Evolutionary conservation across 2,113 vertebrate species (phyloP).

Genomic region (Phasianus colchicus): DNA sequence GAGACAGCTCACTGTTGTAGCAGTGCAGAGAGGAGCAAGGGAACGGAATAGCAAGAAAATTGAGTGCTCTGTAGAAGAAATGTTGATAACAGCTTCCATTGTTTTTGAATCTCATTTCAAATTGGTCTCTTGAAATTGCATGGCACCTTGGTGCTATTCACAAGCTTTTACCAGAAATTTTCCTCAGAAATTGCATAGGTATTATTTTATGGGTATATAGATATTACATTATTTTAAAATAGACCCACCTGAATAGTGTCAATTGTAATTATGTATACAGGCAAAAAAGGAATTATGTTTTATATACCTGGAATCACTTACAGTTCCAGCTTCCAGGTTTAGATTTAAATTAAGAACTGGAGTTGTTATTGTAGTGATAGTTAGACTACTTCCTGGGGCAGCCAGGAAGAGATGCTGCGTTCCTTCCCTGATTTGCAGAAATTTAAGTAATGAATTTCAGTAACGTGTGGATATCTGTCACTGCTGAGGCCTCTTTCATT

Average conservation of each 20-base stretch:
- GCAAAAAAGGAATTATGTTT: neutral
- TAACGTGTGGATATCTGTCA: neutral
- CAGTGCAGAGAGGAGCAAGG: too few relatives aligned
- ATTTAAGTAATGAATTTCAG: neutral
- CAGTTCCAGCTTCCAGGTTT: neutral
- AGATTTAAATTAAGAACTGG: neutral
- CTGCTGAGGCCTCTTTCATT: neutral
- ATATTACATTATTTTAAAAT: neutral
- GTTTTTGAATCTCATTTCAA: neutral
- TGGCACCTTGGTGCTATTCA: neutral
- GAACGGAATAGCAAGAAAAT: neutral
- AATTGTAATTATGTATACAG: neutral
- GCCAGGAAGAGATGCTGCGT: neutral
- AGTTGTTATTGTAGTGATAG: neutral
- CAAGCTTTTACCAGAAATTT: neutral
- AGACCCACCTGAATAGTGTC: neutral
- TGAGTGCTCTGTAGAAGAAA: neutral
- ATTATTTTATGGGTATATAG: neutral
- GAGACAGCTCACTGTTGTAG: neutral
- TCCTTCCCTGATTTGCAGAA: neutral
- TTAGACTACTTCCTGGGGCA: neutral
- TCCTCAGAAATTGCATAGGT: neutral
- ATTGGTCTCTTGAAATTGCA: neutral
- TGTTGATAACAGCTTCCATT: neutral
- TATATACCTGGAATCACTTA: neutral